phyloP scores from a whole-genome alignment of 2,113 vertebrate genomes.

The Phocoena phocoena region DNA sequence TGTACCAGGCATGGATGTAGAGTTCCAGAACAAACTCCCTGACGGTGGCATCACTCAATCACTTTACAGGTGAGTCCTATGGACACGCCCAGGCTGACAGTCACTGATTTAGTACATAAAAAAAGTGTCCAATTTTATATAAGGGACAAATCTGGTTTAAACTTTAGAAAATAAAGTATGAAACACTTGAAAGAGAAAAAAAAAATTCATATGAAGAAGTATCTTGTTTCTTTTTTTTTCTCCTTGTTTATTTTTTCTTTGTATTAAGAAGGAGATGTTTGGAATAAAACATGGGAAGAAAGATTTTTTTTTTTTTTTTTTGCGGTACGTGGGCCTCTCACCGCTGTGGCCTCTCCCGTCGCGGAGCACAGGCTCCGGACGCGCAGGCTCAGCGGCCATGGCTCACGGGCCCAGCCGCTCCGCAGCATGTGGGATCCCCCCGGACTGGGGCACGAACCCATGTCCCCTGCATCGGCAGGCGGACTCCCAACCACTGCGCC shows the following conservation, averaged over 20 bases:
- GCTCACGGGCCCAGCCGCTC: no score
- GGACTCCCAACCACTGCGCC: no score
- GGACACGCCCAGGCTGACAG: background rate
- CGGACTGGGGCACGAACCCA: no score
- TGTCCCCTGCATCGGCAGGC: no score
- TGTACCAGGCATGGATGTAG: background rate
- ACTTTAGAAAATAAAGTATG: background rate
- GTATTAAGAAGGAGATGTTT: background rate
- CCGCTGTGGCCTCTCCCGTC: no score
- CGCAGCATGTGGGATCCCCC: no score
- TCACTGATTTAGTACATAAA: background rate
- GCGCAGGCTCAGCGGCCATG: no score
- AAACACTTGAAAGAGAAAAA: background rate
- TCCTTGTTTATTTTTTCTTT: background rate
- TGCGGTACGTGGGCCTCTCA: no score
- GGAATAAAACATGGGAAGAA: background rate
- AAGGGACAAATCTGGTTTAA: background rate
- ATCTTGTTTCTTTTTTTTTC: background rate
- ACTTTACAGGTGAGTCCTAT: background rate
- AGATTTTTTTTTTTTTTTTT: background rate
- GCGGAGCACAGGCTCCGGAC: no score
- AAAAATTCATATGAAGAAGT: background rate
- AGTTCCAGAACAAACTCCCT: background rate
- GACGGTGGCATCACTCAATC: background rate
- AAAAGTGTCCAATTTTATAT: background rate